Conservation (phyloP, 2,888 invertebrate species). For the Trimorus sp. region DNA sequence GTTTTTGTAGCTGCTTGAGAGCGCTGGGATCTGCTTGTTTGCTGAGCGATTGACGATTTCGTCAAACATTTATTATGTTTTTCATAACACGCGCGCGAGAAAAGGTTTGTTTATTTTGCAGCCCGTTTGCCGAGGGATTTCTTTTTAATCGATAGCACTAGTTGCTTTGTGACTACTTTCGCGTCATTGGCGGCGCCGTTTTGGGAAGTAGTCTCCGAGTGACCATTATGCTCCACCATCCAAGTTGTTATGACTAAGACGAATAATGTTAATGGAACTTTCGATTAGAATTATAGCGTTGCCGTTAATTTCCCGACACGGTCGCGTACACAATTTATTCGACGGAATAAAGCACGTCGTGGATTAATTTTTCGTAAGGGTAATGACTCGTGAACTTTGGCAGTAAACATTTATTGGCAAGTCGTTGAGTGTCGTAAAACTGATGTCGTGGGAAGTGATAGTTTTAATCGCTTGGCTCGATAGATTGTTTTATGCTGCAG, state of each 20-base stretch:
- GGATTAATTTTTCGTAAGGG: background rate
- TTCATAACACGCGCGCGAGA: conserved; percentile 74
- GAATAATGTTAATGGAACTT: background rate
- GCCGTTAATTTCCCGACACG: background rate
- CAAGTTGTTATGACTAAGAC: background rate
- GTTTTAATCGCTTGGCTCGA: conserved; percentile 26
- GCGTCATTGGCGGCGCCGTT: conserved; percentile 32
- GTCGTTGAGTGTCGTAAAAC: conserved; percentile 10
- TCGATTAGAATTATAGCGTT: background rate
- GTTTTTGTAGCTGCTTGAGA: conserved; percentile 80
- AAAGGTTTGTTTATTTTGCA: conserved; percentile 57
- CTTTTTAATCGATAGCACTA: conserved; percentile 56
- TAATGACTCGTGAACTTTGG: conserved; percentile 22
- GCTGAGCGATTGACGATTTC: conserved; percentile 69
- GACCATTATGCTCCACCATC: background rate
- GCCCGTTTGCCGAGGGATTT: conserved; percentile 32
- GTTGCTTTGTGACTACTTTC: conserved; percentile 31
- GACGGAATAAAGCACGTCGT: too few species aligned
- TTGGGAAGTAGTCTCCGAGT: conserved; percentile 21
- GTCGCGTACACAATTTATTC: too few species aligned
- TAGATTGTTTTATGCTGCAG: conserved; percentile 5
- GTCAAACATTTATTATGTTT: conserved; percentile 81
- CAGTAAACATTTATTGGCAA: conserved; percentile 25
- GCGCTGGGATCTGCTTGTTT: conserved; percentile 73
- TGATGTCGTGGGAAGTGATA: conserved; percentile 15